phyloP scores from a whole-genome alignment of 2,797 vertebrate species.

The Benthosema pterotum region DNA sequence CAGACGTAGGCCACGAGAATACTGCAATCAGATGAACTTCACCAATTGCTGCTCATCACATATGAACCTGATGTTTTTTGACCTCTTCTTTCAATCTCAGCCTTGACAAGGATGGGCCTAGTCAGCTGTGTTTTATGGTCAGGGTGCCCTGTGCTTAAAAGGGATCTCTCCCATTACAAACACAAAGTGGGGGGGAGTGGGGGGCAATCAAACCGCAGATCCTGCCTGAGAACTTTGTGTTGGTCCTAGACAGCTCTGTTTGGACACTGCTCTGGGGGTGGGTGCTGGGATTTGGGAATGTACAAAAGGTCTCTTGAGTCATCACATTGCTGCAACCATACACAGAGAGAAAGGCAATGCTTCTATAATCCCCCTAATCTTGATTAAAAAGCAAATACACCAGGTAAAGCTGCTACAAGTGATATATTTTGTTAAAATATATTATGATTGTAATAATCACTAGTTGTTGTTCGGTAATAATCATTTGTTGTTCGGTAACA shows the following conservation, averaged over 20 bases:
- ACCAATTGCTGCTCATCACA: conserved; percentile 21
- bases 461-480: too few species aligned
- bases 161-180: conserved; percentile 58
- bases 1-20: neutral
- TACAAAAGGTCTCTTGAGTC: conserved; percentile 72
- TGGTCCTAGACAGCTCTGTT: conserved; percentile 58
- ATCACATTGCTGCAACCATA: conserved; percentile 54
- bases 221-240: conserved; percentile 58
- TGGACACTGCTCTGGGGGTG: conserved; percentile 48
- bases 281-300: conserved; percentile 61
- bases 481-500: too few species aligned
- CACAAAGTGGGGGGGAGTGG: conserved; percentile 46
- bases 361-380: conserved; percentile 14
- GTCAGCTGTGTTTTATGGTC: conserved; percentile 48
- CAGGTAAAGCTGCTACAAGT: neutral
- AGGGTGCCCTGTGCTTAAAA: conserved; percentile 52
- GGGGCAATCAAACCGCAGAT: conserved; percentile 58
- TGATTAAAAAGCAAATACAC: neutral
- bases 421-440: too few species aligned
- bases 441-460: too few species aligned
- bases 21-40: conserved; percentile 10
- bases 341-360: conserved; percentile 35
- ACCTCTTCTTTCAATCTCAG: conserved; percentile 38
- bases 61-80: conserved; percentile 20
- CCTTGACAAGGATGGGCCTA: conserved; percentile 48